Conservation (phyloP, 2,113 vertebrate species). For the Ploceus nigricollis region DNA sequence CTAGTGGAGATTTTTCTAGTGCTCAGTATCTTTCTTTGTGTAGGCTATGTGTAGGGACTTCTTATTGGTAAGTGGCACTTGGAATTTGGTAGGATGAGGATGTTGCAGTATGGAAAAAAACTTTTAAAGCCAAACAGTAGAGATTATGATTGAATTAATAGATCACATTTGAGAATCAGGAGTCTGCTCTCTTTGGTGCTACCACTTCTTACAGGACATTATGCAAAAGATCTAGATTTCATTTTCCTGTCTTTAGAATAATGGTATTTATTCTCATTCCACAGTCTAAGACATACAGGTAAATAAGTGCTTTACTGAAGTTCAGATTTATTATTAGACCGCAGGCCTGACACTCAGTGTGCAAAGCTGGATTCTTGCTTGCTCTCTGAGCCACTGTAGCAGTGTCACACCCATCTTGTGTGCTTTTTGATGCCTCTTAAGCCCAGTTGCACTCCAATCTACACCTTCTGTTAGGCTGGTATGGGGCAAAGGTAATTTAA, state of each 20-base stretch:
- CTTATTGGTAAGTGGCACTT: neutral
- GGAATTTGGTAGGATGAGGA: neutral
- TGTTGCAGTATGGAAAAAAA: neutral
- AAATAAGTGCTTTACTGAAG: neutral
- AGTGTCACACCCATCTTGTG: neutral
- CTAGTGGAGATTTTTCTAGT: neutral
- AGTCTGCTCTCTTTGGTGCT: neutral
- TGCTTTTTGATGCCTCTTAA: neutral
- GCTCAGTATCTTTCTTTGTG: neutral
- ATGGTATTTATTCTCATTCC: neutral
- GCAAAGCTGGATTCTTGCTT: neutral
- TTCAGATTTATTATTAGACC: neutral
- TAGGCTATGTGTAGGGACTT: neutral
- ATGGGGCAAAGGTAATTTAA: neutral
- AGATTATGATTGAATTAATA: neutral
- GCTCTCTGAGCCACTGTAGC: neutral
- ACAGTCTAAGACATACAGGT: neutral
- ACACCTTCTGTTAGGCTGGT: neutral
- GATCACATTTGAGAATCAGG: neutral
- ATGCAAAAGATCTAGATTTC: neutral
- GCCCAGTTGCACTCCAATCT: neutral
- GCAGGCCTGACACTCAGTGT: neutral
- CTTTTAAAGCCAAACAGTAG: neutral
- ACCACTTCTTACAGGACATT: neutral
- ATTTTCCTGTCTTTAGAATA: neutral